A percentile compares a stretch with the other conserved stretches of the same genome.
phyloP scores from a whole-genome alignment of 1,140 invertebrate genomes.

The Temnothorax curvispinosus region DNA sequence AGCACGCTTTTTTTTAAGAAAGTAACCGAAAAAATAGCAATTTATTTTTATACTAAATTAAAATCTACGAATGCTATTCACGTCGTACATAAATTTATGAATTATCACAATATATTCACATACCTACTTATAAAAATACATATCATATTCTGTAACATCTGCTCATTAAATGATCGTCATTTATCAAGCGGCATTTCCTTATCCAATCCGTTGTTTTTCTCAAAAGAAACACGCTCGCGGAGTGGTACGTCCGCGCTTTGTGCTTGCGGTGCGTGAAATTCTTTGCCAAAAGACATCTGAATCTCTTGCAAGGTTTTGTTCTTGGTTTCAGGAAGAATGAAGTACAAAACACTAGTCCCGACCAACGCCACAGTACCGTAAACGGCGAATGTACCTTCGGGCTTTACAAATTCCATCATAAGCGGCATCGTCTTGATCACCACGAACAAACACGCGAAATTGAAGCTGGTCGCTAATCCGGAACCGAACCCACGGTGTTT shows the following conservation, averaged over 20 bases:
- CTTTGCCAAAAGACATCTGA: constrained; percentile 85
- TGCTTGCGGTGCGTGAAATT: background rate
- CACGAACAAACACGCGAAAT: constrained; percentile 89
- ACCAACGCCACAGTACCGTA: constrained; percentile 89
- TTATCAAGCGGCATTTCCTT: background rate
- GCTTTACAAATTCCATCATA: constrained; percentile 87
- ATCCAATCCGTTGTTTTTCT: background rate
- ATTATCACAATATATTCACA: background rate
- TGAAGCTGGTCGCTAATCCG: constrained; percentile 88
- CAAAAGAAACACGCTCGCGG: background rate
- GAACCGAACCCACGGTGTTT: constrained; percentile 87
- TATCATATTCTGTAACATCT: too few relatives aligned
- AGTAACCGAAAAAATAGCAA: background rate
- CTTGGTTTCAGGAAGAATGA: constrained; percentile 92
- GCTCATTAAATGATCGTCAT: background rate
- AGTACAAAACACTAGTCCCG: constrained; percentile 88
- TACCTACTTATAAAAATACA: background rate
- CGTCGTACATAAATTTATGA: background rate
- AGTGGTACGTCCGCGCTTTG: background rate
- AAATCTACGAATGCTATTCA: background rate
- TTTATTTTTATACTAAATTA: background rate
- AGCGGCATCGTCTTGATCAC: constrained; percentile 90
- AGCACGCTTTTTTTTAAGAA: background rate
- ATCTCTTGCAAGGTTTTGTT: constrained; percentile 92
- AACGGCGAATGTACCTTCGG: constrained; percentile 88